Base-by-base conservation (phyloP, 2,113 vertebrate genomes). In the Equus quagga region DNA sequence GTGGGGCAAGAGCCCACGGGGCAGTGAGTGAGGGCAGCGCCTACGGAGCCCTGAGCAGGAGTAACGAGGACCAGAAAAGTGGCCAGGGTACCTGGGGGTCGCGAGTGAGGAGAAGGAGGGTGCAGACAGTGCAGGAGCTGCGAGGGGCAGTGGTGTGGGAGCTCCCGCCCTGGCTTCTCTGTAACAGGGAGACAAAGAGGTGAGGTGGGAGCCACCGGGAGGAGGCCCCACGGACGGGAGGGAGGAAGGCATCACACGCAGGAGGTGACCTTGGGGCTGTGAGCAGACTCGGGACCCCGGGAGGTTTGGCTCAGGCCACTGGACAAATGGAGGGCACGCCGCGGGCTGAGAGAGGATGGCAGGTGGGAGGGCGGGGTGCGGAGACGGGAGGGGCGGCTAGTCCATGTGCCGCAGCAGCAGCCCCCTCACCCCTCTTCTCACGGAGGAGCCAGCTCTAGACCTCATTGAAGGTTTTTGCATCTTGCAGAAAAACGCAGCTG, bases 371-470 rank as follows among this genome's bases (percentile, higher is more conserved):
- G 15, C 5, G 3, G 26, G 18, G 76, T 31, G 51, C 73, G 3
- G 28, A 18, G 44, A 31, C 1, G 11, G n/a, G 36, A 41, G 36
- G 36, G 36, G 36, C 36, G 36, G 36, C 36, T 41, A 3, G 36
- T 41, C 36, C 36, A 41, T 41, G 36, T 41, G 36, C 36, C 36
- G 36, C 36, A 41, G 36, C 36, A 41, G 36, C 36, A 41, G 36
- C 36, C 36, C 36, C 36, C 36, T 41, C 36, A 41, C 36, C 36
- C 36, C 36, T 41, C 36, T 41, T 6, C n/a, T 3, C 11, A 6
- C 13, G 0, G 33, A 11, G 49, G 3, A 26, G 44, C n/a, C 1
- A 0, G 14, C 21, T 7, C 23, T n/a, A 8, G 10, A n/a, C 4
- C 13, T 28, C 5, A n/a, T 3, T 1, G 26, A 0, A 24, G 9